Base-by-base conservation (phyloP, 2,797 vertebrate species). In the Nannoperca australis region DNA sequence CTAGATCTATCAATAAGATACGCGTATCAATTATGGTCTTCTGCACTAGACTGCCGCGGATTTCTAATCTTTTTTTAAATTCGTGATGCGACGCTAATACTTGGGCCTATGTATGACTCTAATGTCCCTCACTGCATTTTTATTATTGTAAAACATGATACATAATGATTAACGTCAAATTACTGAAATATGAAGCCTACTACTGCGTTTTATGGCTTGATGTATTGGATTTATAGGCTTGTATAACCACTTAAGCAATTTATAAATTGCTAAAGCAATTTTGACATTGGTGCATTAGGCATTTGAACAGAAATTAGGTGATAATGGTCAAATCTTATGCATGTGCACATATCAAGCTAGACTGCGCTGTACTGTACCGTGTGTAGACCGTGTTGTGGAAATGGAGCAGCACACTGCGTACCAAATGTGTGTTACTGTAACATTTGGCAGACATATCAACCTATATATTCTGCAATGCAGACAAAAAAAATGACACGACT, bases 391-490 rank as follows among this genome's bases (percentile, higher is more conserved):
- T 58, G 47, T 64, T 72, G 18, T 64, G 24, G 22, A 85, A 40
- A 69, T 55, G 32, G 68, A 76, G 70, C 74, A 75, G 90, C 86
- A 88, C 85, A 77, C 47, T 44, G 42, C 90, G 90, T 85, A 62
- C 84, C 42, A 71, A 73, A 86, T 84, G 60, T 85, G 84, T 85
- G 82, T 85, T 66, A 73, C 55, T 70, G 78, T 84, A 77, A 72
- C 44, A 74, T 42, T 68, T 83, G 61, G 74, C 78, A 78, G 72
- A 89, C 68, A 76, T 40, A 66, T 77, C 81, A 85, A 89, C 88
- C 83, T 78, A 89, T n/a, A 82, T 76, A 79, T 91, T 90, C 85
- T 93, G 92, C 90, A 93, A 62, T 92, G 85, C 86, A 90, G 92
- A 84, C 73, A 73, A 62, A 72, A 73, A 67, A n/a, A 74, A 56